Percentiles rank a stretch among this genome's conserved stretches.
Conservation (phyloP, 1,140 invertebrate genomes). For the Halyomorpha halys region DNA sequence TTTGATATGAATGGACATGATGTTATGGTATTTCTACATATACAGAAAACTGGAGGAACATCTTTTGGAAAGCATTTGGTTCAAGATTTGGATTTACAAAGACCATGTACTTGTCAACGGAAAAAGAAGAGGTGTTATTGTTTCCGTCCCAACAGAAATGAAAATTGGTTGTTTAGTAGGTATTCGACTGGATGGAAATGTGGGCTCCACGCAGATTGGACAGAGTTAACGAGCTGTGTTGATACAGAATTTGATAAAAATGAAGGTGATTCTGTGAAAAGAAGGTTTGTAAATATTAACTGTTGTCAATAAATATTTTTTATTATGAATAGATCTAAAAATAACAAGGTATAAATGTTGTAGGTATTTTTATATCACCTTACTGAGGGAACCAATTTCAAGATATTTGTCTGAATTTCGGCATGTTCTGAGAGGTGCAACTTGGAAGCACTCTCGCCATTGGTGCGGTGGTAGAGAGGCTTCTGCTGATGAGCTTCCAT, state of each 20-base stretch:
- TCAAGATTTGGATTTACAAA: constrained; percentile 79
- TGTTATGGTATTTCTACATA: constrained; percentile 96
- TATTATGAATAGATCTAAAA: neutral
- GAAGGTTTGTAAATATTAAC: constrained; percentile 41
- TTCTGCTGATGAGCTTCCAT: constrained; percentile 60
- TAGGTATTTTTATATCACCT: constrained; percentile 91
- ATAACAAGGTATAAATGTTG: constrained; percentile 17
- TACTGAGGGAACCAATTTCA: constrained; percentile 80
- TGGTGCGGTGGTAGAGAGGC: constrained; percentile 77
- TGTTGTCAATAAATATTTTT: too few species aligned
- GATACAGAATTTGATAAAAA: constrained; percentile 76
- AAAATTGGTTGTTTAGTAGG: constrained; percentile 95
- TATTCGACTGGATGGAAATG: constrained; percentile 99
- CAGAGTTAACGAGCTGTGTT: constrained; percentile 84
- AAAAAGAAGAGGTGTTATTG: constrained; percentile 83
- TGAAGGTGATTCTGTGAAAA: constrained; percentile 64
- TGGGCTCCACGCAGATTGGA: constrained; percentile 97
- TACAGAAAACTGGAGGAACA: constrained; percentile 91
- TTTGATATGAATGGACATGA: constrained; percentile 85
- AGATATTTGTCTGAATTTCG: constrained; percentile 88
- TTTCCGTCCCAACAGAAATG: constrained; percentile 76
- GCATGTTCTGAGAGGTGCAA: constrained; percentile 93
- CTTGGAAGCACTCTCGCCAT: constrained; percentile 80
- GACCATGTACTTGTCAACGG: constrained; percentile 77
- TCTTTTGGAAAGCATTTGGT: constrained; percentile 90